Percentiles rank a stretch among this genome's conserved stretches.
Evolutionary conservation across 2,888 invertebrate genomes (phyloP).

Genomic region (Hanleya hanleyi): DNA sequence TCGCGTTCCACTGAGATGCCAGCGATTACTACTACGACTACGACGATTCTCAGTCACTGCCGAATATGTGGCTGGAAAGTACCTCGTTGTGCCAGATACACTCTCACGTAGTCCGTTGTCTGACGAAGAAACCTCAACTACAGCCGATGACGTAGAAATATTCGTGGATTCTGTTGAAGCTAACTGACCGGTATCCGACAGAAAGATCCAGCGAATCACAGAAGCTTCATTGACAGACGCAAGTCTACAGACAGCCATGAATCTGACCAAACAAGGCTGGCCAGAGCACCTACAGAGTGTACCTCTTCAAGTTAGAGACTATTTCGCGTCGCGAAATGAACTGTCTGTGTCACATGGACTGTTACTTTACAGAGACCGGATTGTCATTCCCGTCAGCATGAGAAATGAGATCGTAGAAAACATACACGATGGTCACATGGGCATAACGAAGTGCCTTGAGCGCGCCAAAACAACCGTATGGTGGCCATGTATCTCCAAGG

Average conservation of each 20-base stretch:
- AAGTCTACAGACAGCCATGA: slow-evolving; percentile 12
- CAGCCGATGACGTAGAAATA: slow-evolving; percentile 20
- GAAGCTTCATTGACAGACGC: slow-evolving; percentile 14
- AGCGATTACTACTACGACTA: too few species aligned
- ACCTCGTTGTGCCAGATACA: slow-evolving; percentile 38
- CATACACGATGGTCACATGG: slow-evolving; percentile 38
- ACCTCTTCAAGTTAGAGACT: too few species aligned
- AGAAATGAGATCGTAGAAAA: neutral
- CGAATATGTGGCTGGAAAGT: slow-evolving; percentile 41
- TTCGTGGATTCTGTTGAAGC: slow-evolving; percentile 15
- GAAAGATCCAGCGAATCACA: slow-evolving; percentile 18
- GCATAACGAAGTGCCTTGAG: neutral
- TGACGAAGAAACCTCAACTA: too few species aligned
- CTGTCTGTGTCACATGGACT: too few species aligned
- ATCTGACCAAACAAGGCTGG: slow-evolving; percentile 28
- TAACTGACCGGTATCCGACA: too few species aligned
- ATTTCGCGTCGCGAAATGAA: too few species aligned
- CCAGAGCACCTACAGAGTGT: slow-evolving; percentile 16
- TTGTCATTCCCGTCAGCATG: neutral
- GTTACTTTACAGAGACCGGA: neutral
- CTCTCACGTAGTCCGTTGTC: slow-evolving; percentile 34
- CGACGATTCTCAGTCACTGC: too few species aligned
- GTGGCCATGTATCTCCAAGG: slow-evolving; percentile 34
- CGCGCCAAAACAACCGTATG: slow-evolving; percentile 18
- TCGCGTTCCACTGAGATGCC: too few species aligned